Base-by-base conservation (phyloP, 2,797 vertebrate genomes). In the Kryptopterus vitreolus region DNA sequence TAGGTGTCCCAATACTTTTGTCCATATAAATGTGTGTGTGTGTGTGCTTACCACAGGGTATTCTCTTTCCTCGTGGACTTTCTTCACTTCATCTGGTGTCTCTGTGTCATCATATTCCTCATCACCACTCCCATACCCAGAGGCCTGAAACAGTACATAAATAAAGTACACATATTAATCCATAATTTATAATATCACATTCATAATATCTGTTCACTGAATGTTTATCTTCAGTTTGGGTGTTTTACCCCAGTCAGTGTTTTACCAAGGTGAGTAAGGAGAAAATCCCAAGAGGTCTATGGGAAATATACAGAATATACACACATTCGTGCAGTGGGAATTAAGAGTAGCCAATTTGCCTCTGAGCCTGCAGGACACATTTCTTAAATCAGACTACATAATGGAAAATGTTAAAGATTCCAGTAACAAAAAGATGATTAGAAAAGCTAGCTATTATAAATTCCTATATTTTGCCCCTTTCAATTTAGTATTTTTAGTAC, bases 121-220 rank as follows among this genome's bases (percentile, higher is more conserved):
- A 1, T 94, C 90, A 6, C 97, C 97, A 2, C 98, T 99, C 77
- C 87, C 89, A 31, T 95, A 96, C 38, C 96, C 98, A 1, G 98
- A 98, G 6, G 93, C 95, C 97, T 98, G 88, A 24, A 76, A 48
- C 12, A 66, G 10, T 57, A 79, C 4, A 61, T n/a, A 50, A 43
- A 58, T 61, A 69, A 35, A 55, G n/a, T 52, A 63, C 75, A 62
- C 50, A 52, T 24, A 62, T n/a, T n/a, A n/a, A n/a, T n/a, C n/a
- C 59, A 62, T 29, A 62, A 29, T 31, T 29, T 1, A 15, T 69
- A 50, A 1, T 12, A 66, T 5, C 38, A 66, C 38, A 43, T 24
- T 24, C 20, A 46, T 46, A 68, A 68, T n/a, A 43, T 18, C 33
- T 20, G 35, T 38, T 35, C 20, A 35, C 3, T 63, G 12, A 8